Evolutionary conservation across 1,140 invertebrate genomes (phyloP).

Genomic region (Plutomurus gul): DNA sequence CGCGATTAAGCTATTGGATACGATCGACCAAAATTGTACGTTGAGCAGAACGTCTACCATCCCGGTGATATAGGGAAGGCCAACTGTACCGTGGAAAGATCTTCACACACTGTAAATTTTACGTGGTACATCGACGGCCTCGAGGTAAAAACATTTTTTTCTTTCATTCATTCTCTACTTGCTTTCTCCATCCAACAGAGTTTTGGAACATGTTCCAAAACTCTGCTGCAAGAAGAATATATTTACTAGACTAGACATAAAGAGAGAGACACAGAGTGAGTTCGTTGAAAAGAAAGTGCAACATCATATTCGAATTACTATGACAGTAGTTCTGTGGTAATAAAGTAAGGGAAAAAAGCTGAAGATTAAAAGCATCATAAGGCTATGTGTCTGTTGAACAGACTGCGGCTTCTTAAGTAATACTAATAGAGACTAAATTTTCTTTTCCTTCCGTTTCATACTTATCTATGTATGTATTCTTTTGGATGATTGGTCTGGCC

Average conservation of each 20-base stretch:
- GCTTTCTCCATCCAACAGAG: too few species aligned
- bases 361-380: too few species aligned
- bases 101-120: slow-evolving; percentile 49
- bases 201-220: too few species aligned
- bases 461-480: neutral
- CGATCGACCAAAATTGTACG: slow-evolving; percentile 44
- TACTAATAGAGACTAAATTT: neutral
- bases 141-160: slow-evolving; percentile 38
- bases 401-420: too few species aligned
- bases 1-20: slow-evolving; percentile 40
- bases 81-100: slow-evolving; percentile 48
- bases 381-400: too few species aligned
- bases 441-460: neutral
- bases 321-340: too few species aligned
- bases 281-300: too few species aligned
- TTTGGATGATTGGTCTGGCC: neutral
- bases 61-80: slow-evolving; percentile 48
- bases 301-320: too few species aligned
- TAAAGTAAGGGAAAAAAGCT: too few species aligned
- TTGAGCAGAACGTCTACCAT: slow-evolving; percentile 48
- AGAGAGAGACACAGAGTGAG: too few species aligned
- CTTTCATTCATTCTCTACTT: neutral
- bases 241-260: too few species aligned
- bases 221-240: too few species aligned
- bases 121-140: slow-evolving; percentile 53